Evolutionary conservation across 2,888 invertebrate genomes (phyloP).

Genomic region (Danaus chrysippus): DNA sequence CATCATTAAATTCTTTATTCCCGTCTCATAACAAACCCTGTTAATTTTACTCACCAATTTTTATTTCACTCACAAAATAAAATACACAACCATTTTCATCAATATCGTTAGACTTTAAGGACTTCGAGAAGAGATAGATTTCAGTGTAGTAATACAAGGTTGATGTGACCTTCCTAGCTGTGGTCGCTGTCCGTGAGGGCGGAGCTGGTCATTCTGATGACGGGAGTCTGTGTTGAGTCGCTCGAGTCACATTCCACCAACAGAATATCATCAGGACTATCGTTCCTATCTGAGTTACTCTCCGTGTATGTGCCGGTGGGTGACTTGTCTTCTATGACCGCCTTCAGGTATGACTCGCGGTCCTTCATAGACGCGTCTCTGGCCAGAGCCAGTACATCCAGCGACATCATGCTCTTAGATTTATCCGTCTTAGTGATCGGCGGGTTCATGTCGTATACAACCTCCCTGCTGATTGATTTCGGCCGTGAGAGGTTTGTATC

Average conservation of each 20-base stretch:
- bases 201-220: conserved; percentile 72
- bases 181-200: conserved; percentile 70
- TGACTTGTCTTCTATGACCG: conserved; percentile 72
- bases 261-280: conserved; percentile 69
- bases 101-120: background rate
- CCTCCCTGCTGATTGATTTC: conserved; percentile 64
- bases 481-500: conserved; percentile 54
- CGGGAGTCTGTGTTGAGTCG: conserved; percentile 69
- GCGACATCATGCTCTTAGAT: conserved; percentile 73
- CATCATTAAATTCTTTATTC: background rate
- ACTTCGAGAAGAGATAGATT: too few relatives aligned
- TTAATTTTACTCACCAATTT: background rate
- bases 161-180: conserved; percentile 46
- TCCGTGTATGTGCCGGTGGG: conserved; percentile 71
- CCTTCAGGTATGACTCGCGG: conserved; percentile 67
- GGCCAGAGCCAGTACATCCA: conserved; percentile 66
- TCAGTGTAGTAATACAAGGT: too few relatives aligned
- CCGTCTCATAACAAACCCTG: background rate
- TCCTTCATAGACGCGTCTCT: conserved; percentile 66
- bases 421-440: conserved; percentile 62
- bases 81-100: background rate
- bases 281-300: conserved; percentile 70
- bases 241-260: conserved; percentile 75
- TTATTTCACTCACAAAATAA: background rate
- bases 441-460: conserved; percentile 54